Evolutionary conservation across 2,797 vertebrate species (phyloP).

Genomic region (Pempheris klunzingeri): DNA sequence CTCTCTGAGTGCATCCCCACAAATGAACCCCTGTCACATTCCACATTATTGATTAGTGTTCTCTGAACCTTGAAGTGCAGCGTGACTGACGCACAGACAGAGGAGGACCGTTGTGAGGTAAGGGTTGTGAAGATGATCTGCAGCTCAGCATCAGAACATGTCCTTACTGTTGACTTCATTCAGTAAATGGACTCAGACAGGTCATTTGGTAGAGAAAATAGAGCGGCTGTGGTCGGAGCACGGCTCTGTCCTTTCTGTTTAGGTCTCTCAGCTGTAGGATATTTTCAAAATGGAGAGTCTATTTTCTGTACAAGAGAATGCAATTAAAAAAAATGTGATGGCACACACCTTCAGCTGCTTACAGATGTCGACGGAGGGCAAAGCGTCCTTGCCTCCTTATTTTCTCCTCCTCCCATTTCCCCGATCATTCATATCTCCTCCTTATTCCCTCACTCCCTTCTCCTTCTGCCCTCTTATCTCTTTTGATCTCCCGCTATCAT

Average conservation of each 20-base stretch:
- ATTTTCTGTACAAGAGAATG: neutral
- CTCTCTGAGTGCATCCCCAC: too few relatives aligned
- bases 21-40: too few relatives aligned
- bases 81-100: too few relatives aligned
- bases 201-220: slow-evolving; percentile 33
- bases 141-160: slow-evolving; percentile 7
- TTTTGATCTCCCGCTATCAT: slow-evolving; percentile 49
- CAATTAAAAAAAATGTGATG: neutral
- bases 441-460: slow-evolving; percentile 21
- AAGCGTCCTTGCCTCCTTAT: neutral
- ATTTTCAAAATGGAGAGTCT: neutral
- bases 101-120: neutral
- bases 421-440: slow-evolving; percentile 35
- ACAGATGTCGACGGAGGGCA: neutral
- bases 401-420: slow-evolving; percentile 19
- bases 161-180: slow-evolving; percentile 14
- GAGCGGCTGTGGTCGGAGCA: neutral
- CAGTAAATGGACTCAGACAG: slow-evolving; percentile 7
- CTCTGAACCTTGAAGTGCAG: too few relatives aligned
- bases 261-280: neutral
- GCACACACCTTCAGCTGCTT: slow-evolving; percentile 26
- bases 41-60: too few relatives aligned
- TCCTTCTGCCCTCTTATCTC: slow-evolving; percentile 46
- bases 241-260: slow-evolving; percentile 3
- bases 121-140: neutral